Evolutionary conservation across 2,113 vertebrate species (phyloP), one percentile per base, ranked within the genome.

Genomic region (Polypterus senegalus): DNA sequence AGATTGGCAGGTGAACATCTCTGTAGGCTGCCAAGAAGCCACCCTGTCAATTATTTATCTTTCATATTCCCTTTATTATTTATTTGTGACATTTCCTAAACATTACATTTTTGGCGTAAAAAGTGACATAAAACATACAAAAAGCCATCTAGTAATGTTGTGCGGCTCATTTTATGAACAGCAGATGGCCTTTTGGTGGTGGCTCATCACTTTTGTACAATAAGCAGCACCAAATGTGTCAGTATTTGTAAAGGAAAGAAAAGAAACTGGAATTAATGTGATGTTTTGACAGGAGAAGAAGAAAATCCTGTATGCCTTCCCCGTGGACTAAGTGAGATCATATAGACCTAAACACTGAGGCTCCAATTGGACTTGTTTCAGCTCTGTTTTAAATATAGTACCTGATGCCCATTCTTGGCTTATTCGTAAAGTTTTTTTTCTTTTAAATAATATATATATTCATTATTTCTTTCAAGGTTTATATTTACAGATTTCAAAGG

Each of bases 401-500:
- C 51, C 27, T 27, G 27, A 27, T 52, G 51, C 51, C 7, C 4
- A 7, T 52, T 52, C 51, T 10, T 52, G 51, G 3, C 51, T 52
- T 52, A 27, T 27, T 27, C 27, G 2, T 27, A 27, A 27, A 27
- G 27, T 27, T 27, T 27, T 27, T 27, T 27, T 27, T 27, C 27
- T 27, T 27, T 27, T 27, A 27, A 27, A 27, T 27, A 27, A 27
- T 27, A 27, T 2, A 27, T 27, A 27, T 27, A 27, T 27, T 27
- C 27, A 27, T 27, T 27, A 27, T 27, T 52, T 52, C 7, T 52
- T 52, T 52, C 51, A 52, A 2, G 51, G 51, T 10, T 52, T 52
- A 8, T 52, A 52, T 52, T 52, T 52, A 58, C 59, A 49, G 49
- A 67, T 74, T 27, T 27, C 27, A 27, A 27, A 27, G 27, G 27